Evolutionary conservation across 2,797 vertebrate species (phyloP), one percentile per base, ranked within the genome.

Genomic region (Aselliscus stoliczkanus): DNA sequence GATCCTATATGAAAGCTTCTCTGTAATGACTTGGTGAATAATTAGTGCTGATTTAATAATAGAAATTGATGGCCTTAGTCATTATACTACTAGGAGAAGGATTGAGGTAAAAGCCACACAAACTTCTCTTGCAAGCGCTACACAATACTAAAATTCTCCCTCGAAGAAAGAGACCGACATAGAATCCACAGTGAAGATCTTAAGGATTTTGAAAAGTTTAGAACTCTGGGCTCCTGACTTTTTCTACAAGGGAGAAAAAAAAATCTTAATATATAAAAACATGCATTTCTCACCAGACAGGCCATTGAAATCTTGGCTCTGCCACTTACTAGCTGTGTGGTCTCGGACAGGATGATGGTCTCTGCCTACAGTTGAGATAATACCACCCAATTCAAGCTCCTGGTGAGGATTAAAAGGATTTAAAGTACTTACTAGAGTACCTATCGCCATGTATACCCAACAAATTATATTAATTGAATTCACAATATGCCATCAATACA

Each of bases 121-220:
- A 62, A 37, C 29, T 44, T 20, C 34, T 58, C 21, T 60, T 58
- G 2, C 7, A 34, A n/a, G 15, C 58, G 4, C 23, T 31, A 14
- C 25, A 39, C 52, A 1, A 50, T 14, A 9, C 9, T 37, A 1
- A 42, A 31, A 15, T 88, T 58, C n/a, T 34, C 23, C 3, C 1
- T 2, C 20, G 50, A 8, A 67, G 29, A 34, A 72, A 17, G 1
- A 5, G 37, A 3, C 9, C 23, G 18, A 10, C 0, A 6, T 13
- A 13, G 11, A 80, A 15, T 52, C 29, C 34, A 8, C 0, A 0
- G 29, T 2, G 34, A 54, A 25, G 21, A 4, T 21, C 0, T 10
- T 10, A 7, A 21, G 1, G 1, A 9, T 14, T 88, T n/a, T 0
- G 5, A 70, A 17, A 52, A 17, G 29, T 18, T 67, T 29, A 25